phyloP scores from a whole-genome alignment of 2,797 vertebrate genomes.

The Chrosomus eos region DNA sequence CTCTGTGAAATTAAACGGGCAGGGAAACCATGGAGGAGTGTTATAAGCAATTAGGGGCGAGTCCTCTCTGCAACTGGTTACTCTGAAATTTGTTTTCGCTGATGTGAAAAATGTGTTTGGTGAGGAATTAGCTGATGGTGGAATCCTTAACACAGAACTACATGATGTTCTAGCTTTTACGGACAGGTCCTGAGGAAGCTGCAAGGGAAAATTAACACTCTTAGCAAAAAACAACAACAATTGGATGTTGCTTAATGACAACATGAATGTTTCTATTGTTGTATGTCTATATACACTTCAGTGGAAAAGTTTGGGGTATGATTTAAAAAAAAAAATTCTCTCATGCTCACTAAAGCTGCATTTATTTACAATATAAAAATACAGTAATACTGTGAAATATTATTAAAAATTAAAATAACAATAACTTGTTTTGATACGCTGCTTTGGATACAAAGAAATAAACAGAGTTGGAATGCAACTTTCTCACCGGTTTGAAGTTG shows the following conservation, averaged over 20 bases:
- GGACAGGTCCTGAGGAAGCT: slow-evolving; percentile 54
- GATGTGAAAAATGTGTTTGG: slow-evolving; percentile 29
- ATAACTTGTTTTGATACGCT: background rate
- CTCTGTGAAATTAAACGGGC: background rate
- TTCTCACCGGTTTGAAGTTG: background rate
- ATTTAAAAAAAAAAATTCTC: too few species aligned
- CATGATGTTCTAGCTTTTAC: slow-evolving; percentile 15
- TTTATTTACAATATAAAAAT: background rate
- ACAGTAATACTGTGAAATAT: background rate
- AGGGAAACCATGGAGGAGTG: slow-evolving; percentile 51
- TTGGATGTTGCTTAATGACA: background rate
- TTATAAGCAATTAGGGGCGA: slow-evolving; percentile 54
- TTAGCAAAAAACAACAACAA: background rate
- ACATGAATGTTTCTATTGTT: background rate
- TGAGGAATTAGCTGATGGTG: slow-evolving; percentile 2
- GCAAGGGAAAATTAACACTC: background rate
- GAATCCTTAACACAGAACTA: slow-evolving; percentile 49
- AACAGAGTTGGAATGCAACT: background rate
- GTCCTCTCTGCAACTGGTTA: slow-evolving; percentile 58
- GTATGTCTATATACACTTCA: background rate
- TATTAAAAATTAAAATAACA: background rate
- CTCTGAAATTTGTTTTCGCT: slow-evolving; percentile 53
- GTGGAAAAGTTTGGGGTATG: background rate
- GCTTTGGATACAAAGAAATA: background rate
- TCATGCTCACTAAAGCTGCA: background rate